Base-by-base conservation (phyloP, 2,797 vertebrate species). In the Sebastes vulpes region DNA sequence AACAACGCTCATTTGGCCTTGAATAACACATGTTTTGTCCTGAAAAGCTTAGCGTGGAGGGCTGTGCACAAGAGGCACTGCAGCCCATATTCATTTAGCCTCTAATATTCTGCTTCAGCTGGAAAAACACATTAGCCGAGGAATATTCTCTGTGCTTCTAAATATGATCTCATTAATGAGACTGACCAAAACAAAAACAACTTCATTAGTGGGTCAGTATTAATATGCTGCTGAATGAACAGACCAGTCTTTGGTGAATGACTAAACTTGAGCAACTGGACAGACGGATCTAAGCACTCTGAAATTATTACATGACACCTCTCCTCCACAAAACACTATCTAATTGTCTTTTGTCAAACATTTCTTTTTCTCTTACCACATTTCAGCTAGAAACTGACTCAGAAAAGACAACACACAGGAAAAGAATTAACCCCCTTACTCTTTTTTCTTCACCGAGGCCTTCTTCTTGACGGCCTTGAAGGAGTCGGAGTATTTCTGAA, bases 361-460 rank as follows among this genome's bases (percentile, higher is more conserved):
- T 52, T 59, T 57, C 0, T 56, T 75, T 32, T 56, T 63, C 42
- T 50, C 5, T 5, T 26, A 5, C 25, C 21, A 42, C 35, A 78
- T 81, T 67, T 67, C 48, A 63, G 42, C 14, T 31, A 1, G 2
- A 76, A 35, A 72, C 4, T 69, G 10, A 68, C 52, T 54, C 9
- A 4, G 14, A 6, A 18, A 72, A 35, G 11, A 28, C 54, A 72
- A 53, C 8, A 66, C 5, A 67, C 1, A 5, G 6, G 11, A 6
- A 65, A 75, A 35, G 8, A 32, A 82, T 26, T 6, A 64, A 60
- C 50, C 4, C 8, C 9, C 87, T 91, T 90, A 98, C 97, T 97
- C 97, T 87, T 97, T 98, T 86, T 97, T 97, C 91, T 96, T 98
- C 80, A 95, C 53, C 0, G 95, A 95, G 89, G 63, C 90, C 92